Percentiles rank a stretch among this genome's conserved stretches.
Evolutionary conservation across 2,888 invertebrate species (phyloP).

Genomic region (Anoncus sp.): DNA sequence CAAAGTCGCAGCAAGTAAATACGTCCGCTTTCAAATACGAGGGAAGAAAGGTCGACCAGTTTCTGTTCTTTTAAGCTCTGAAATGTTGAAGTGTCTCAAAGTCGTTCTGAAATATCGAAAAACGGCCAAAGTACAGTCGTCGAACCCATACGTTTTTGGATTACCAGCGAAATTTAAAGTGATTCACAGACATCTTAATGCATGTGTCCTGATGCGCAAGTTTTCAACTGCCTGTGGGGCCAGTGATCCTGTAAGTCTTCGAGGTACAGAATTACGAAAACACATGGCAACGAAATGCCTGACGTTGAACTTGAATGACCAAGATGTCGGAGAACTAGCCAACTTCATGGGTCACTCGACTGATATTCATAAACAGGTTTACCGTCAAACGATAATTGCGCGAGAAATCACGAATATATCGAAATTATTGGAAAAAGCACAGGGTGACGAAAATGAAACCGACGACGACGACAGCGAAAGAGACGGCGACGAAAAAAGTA

Average conservation of each 20-base stretch:
- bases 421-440: not conserved
- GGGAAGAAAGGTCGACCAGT: conserved; percentile 35
- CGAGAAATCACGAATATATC: not conserved
- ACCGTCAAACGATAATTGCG: not conserved
- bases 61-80: conserved; percentile 3
- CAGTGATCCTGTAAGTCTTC: conserved; percentile 5
- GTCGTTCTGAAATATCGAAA: conserved; percentile 27
- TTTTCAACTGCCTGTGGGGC: conserved; percentile 40
- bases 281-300: not conserved
- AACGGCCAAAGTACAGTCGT: conserved; percentile 5
- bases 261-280: conserved; percentile 16
- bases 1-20: conserved; percentile 24
- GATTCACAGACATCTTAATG: conserved; percentile 1
- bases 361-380: not conserved
- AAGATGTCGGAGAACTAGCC: not conserved
- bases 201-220: conserved; percentile 31
- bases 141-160: conserved; percentile 35
- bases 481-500: not conserved
- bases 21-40: conserved; percentile 6
- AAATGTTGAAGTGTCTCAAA: conserved; percentile 14
- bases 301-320: not conserved
- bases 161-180: not conserved
- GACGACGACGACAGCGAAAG: not conserved
- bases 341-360: not conserved
- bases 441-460: not conserved